These are phyloP conservation scores for Petaurus breviceps DNA, from an alignment of 2,113 vertebrate species.

Conservation along the genomic window DNA sequence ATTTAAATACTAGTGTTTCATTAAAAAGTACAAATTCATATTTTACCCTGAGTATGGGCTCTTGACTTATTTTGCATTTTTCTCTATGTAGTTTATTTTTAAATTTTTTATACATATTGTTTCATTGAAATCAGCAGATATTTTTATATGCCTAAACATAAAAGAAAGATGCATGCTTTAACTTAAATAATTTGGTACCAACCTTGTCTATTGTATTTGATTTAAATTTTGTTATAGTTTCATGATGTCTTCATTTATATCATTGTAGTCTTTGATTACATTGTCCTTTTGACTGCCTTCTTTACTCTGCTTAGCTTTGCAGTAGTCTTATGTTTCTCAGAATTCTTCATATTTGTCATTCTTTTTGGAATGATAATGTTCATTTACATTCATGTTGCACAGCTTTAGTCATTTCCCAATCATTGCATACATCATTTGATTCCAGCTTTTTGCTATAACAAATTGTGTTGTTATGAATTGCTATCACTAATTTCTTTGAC, in stretches of 20 bases:
- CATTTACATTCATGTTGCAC: not conserved
- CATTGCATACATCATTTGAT: not conserved
- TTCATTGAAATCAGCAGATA: not conserved
- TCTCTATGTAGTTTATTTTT: not conserved
- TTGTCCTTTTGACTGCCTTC: not conserved
- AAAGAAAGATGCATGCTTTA: not conserved
- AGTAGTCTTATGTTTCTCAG: not conserved
- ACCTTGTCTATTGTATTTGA: not conserved
- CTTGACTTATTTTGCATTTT: not conserved
- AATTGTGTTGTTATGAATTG: not conserved
- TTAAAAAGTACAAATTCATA: not conserved
- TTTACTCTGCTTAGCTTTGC: not conserved
- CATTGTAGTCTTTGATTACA: not conserved
- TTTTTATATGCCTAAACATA: not conserved
- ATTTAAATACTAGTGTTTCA: not conserved
- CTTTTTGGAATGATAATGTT: not conserved
- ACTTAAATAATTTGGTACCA: not conserved
- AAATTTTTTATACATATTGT: not conserved
- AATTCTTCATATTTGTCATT: not conserved
- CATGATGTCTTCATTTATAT: not conserved
- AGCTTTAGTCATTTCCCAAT: not conserved
- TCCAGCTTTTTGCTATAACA: not conserved
- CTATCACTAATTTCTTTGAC: not conserved
- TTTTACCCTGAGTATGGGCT: not conserved
- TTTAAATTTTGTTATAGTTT: not conserved